These are phyloP conservation scores for Eunapius fragilis DNA, from an alignment of 37 sponge, comb jelly and placozoan genomes.

Conservation along the genomic window DNA sequence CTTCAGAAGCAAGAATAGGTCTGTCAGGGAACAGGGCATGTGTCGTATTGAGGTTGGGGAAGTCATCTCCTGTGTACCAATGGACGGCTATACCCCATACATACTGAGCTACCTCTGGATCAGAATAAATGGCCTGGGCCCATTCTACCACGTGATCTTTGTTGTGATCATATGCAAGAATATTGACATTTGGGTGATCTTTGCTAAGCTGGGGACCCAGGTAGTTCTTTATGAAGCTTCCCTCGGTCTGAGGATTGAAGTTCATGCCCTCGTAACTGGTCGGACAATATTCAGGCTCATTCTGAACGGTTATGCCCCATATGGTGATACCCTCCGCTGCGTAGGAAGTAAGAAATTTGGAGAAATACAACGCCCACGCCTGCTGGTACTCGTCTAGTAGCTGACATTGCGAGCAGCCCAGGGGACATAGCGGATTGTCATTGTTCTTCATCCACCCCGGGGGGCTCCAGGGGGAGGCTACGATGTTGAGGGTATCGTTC, in stretches of 20 bases:
- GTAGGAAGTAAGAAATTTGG: slow-evolving; percentile 70
- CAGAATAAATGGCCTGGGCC: slow-evolving; percentile 77
- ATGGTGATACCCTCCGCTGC: slow-evolving; percentile 33
- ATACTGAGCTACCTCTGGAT: slow-evolving; percentile 72
- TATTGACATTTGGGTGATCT: slow-evolving; percentile 71
- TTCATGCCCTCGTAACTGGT: slow-evolving; percentile 69
- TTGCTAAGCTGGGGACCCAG: slow-evolving; percentile 59
- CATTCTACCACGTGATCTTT: slow-evolving; percentile 83
- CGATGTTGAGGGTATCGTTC: slow-evolving; percentile 56
- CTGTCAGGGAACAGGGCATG: slow-evolving; percentile 67
- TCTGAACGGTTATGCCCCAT: slow-evolving; percentile 86
- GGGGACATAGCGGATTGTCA: slow-evolving; percentile 39
- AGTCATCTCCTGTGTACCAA: slow-evolving; percentile 83
- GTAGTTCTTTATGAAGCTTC: slow-evolving; percentile 63
- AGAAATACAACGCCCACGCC: slow-evolving; percentile 78
- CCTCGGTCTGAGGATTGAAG: slow-evolving; percentile 75
- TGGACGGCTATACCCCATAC: slow-evolving; percentile 85
- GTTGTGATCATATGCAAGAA: slow-evolving; percentile 83
- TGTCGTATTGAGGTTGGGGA: slow-evolving; percentile 69
- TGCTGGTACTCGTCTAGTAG: slow-evolving; percentile 61
- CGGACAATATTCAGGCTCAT: slow-evolving; percentile 79
- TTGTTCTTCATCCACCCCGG: slow-evolving; percentile 85
- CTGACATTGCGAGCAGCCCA: slow-evolving; percentile 20
- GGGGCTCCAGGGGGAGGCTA: slow-evolving; percentile 85
- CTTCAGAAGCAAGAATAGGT: slow-evolving; percentile 83